These are phyloP conservation scores for Lepus timidus DNA, from an alignment of 2,113 vertebrate genomes.

Conservation along the genomic window DNA sequence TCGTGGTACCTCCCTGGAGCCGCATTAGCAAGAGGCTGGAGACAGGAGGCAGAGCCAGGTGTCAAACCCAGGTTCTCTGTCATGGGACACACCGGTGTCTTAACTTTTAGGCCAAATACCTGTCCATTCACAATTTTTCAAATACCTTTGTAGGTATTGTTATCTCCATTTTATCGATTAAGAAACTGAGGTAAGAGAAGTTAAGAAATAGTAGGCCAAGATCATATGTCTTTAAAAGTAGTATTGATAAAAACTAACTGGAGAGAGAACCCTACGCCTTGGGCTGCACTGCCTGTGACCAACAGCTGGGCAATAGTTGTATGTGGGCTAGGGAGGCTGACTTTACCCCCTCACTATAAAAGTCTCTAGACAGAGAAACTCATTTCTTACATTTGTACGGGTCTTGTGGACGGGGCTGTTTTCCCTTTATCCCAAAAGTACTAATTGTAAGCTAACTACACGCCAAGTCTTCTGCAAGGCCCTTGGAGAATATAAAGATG, in stretches of 20 bases:
- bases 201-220: slow-evolving; percentile 22
- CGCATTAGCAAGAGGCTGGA: no score
- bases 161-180: slow-evolving; percentile 5
- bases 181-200: slow-evolving; percentile 51
- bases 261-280: neutral
- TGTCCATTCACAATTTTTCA: no score
- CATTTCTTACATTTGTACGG: neutral
- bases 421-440: neutral
- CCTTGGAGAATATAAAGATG: neutral
- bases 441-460: neutral
- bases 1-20: no score
- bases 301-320: neutral
- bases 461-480: neutral
- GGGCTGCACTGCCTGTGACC: neutral
- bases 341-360: neutral
- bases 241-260: neutral
- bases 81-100: no score
- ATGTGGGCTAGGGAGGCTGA: neutral
- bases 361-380: neutral
- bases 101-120: no score
- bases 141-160: neutral
- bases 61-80: no score
- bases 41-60: no score
- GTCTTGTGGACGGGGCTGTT: neutral
- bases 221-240: slow-evolving; percentile 13